Evolutionary conservation across 92 coral and sea anemone genomes (phyloP).

Genomic region (Scolanthus callimorphus): DNA sequence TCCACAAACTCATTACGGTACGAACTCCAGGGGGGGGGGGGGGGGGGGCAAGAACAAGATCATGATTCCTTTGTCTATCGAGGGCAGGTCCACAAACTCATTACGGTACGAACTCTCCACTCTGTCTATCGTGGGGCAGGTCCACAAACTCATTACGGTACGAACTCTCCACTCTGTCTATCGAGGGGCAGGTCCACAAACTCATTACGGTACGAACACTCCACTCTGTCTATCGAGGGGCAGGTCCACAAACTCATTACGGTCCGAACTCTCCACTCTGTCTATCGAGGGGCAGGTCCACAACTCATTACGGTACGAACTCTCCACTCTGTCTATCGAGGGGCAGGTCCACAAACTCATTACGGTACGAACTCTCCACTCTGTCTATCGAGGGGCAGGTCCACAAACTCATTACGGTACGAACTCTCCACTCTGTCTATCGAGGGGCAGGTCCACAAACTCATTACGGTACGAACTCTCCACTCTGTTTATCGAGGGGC

Average conservation of each 20-base stretch:
- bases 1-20: constrained; percentile 88
- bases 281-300: too few relatives aligned
- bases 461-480: constrained; percentile 76
- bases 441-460: constrained; percentile 96
- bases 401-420: constrained; percentile 83
- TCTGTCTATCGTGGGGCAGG: constrained; percentile 94
- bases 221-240: too few relatives aligned
- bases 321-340: constrained; percentile 91
- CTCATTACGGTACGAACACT: too few relatives aligned
- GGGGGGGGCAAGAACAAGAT: constrained; percentile 85
- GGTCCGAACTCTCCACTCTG: too few relatives aligned
- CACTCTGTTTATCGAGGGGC: too few relatives aligned
- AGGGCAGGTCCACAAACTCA: constrained; percentile 93
- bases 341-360: constrained; percentile 97
- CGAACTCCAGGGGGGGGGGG: constrained; percentile 49
- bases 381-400: constrained; percentile 26
- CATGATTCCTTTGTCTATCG: constrained; percentile 90
- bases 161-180: too few relatives aligned
- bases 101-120: constrained; percentile 39
- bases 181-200: too few relatives aligned
- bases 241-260: too few relatives aligned
- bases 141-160: constrained; percentile 88
- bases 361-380: too few relatives aligned
- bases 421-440: constrained; percentile 93
- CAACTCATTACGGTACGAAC: too few relatives aligned